A percentile compares a stretch with the other conserved stretches of the same genome.
phyloP scores from a whole-genome alignment of 23 tunicate species.

The Diplosoma virens region DNA sequence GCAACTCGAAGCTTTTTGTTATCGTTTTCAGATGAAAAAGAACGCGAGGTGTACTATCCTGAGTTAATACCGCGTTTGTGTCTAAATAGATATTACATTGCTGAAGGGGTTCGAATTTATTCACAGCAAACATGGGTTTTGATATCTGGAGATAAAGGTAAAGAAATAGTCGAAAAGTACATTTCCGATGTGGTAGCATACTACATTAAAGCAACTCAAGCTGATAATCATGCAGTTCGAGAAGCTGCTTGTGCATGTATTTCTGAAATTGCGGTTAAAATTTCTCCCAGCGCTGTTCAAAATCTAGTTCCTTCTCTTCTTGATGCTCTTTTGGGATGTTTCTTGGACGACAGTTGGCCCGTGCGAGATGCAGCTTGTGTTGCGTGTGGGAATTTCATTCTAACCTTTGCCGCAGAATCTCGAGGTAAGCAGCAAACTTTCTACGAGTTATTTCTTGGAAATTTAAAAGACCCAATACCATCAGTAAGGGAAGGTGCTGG shows the following conservation, averaged over 20 bases:
- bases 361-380: conserved; percentile 97
- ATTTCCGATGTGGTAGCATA: conserved; percentile 60
- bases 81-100: conserved; percentile 85
- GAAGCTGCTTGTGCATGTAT: conserved; percentile 99
- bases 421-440: conserved; percentile 28
- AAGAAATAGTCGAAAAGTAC: conserved; percentile 69
- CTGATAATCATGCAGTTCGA: conserved; percentile 95
- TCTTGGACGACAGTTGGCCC: conserved; percentile 97
- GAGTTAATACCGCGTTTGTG: conserved; percentile 71
- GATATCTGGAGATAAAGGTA: conserved; percentile 62
- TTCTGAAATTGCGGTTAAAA: conserved; percentile 78
- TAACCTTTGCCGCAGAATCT: conserved; percentile 45
- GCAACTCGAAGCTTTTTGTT: conserved; percentile 69
- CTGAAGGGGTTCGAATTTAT: conserved; percentile 89
- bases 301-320: conserved; percentile 30
- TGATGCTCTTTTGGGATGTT: conserved; percentile 63
- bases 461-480: conserved; percentile 82
- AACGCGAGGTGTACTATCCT: conserved; percentile 36
- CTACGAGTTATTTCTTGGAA: conserved; percentile 64
- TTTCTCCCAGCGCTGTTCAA: conserved; percentile 25
- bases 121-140: conserved; percentile 81
- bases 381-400: conserved; percentile 86
- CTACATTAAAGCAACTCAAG: conserved; percentile 67
- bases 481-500: conserved; percentile 96
- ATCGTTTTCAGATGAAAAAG: conserved; percentile 13